phyloP scores from a whole-genome alignment of 2,888 invertebrate genomes.

The Cosmia pyralina region DNA sequence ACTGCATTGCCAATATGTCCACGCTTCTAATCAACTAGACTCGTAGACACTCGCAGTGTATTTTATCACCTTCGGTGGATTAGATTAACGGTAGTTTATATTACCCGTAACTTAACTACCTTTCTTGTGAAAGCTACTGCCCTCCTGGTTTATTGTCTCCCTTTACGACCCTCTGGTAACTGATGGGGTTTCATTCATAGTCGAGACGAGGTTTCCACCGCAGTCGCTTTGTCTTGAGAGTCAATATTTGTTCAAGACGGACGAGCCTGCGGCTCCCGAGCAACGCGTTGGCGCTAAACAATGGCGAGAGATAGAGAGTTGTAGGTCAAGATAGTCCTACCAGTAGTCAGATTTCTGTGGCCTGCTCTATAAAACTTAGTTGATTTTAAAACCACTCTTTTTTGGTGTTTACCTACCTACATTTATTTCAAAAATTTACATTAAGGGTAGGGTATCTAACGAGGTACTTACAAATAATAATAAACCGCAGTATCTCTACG shows the following conservation, averaged over 20 bases:
- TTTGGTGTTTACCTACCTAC: neutral
- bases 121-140: constrained; percentile 7
- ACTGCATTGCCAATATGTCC: neutral
- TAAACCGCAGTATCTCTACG: no score
- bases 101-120: neutral
- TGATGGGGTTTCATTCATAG: constrained; percentile 46
- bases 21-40: neutral
- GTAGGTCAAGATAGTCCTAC: constrained; percentile 11
- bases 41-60: neutral
- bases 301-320: constrained; percentile 3
- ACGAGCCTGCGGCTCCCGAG: constrained; percentile 19
- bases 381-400: neutral
- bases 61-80: neutral
- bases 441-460: no score
- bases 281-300: neutral
- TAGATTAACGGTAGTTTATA: neutral
- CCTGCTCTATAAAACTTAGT: neutral
- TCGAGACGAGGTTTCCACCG: constrained; percentile 21
- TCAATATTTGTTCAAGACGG: constrained; percentile 40
- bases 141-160: constrained; percentile 7
- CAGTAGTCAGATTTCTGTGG: neutral
- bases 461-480: no score
- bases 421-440: neutral
- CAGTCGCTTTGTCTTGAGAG: constrained; percentile 35
- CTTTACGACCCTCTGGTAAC: constrained; percentile 32